Evolutionary conservation across 1,140 invertebrate genomes (phyloP), one percentile per base, ranked within the genome.

Genomic region (Drosophila pseudoananassae): DNA sequence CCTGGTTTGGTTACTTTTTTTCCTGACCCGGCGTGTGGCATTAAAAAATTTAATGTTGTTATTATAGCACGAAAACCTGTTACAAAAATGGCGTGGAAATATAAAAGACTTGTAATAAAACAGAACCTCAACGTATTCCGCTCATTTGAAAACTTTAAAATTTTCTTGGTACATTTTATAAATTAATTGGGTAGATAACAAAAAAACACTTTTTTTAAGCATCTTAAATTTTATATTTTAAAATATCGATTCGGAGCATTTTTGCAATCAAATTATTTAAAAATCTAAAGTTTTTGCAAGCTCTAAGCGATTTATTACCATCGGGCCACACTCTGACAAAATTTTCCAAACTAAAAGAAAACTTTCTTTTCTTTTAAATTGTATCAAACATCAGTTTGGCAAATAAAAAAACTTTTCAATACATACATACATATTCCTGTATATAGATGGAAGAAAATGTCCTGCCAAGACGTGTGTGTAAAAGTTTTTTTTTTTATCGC

Each of bases 331-430:
- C 56, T 72, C 76, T 85, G 59, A 36, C 31, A 54, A 61, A 83
- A 60, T 56, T 76, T 61, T 45, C 10, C 49, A 50, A 81, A 55
- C 43, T 72, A 27, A 46, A 31, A 46, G 27, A 8, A 57, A 82
- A 79, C 53, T 66, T 66, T 52, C 17, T 10, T 50, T 25, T 46
- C 47, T 61, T 56, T 49, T 55, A 25, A 58, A 55, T 69, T 69
- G 63, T 68, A 68, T 47, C 50, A 50, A 69, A 69, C 76, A 57
- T 82, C 72, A 80, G 64, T 60, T 65, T 45, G 29, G 7, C 58
- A 71, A 78, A 65, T 76, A 75, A 68, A 70, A 54, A 77, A 84
- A 84, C 77, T 87, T 84, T 84, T 59, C 59, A 66, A 77, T 77
- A 87, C 50, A 84, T 80, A 87, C 50, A 84, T 80, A 46, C n/a